Evolutionary conservation across 2,888 invertebrate genomes (phyloP), one percentile per base, ranked within the genome.

Genomic region (Hypolimnas misippus): DNA sequence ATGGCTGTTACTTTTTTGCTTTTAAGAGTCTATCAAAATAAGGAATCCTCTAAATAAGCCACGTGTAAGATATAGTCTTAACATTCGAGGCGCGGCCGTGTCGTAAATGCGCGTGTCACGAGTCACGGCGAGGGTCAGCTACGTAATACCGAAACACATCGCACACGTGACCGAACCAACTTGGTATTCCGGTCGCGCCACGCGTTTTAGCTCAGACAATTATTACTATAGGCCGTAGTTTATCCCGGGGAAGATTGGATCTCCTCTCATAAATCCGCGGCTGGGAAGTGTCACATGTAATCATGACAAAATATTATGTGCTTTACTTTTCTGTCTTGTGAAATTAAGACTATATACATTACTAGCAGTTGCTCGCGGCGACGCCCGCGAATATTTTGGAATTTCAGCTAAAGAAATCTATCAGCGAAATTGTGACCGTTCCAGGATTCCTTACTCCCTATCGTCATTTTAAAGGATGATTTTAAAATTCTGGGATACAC

Each of bases 101-200:
- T 49, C 49, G 49, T 49, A 49, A 49, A 25, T 7, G 29, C 29
- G 49, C 49, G 49, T 49, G 49, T 29, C 49, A n/a, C 25, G 29
- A 19, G 44, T 44, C 44, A 44, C 44, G 44, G 3, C 49, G 21
- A n/a, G 29, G 7, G 7, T 49, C 29, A 7, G 3, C 49, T n/a
- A 17, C 49, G 1, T 52, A 35, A 35, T 52, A 19, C 12, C 2
- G 35, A 35, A 51, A 16, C 51, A 51, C 3, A 31, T 10, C 16
- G 1, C 17, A 35, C 35, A 52, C 52, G 52, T 52, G 52, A 52
- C 52, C 31, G 19, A 33, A 35, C 17, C 52, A 35, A 35, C 12
- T 35, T 35, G 19, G 19, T 35, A 35, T 51, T 29, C 29, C 8
- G 50, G 1, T 1, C 50, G 50, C 29, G 29, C 16, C 35, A 17